phyloP scores from a whole-genome alignment of 2,113 vertebrate genomes.

The Gila orcuttii region DNA sequence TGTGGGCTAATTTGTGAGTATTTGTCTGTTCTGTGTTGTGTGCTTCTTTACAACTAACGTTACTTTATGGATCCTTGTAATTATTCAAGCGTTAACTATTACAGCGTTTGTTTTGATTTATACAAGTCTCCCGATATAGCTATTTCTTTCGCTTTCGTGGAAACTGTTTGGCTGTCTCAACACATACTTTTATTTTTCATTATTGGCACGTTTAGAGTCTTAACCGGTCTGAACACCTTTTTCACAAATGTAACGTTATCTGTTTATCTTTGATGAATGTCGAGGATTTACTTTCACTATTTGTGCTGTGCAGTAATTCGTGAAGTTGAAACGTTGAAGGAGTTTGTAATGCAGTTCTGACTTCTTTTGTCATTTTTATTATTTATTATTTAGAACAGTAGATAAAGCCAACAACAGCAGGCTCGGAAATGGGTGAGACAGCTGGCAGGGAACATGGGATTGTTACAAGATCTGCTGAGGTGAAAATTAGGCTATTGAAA shows the following conservation, averaged over 20 bases:
- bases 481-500: conserved; percentile 45
- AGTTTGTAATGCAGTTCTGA: background rate
- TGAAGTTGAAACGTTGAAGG: background rate
- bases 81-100: background rate
- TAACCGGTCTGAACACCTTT: background rate
- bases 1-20: background rate
- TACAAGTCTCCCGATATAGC: background rate
- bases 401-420: background rate
- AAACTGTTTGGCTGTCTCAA: background rate
- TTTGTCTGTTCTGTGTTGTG: background rate
- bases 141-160: background rate
- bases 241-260: no score
- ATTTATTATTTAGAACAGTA: background rate
- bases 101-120: background rate
- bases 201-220: background rate
- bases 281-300: background rate
- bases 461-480: conserved; percentile 78
- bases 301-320: background rate
- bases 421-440: conserved; percentile 15
- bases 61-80: background rate
- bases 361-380: background rate
- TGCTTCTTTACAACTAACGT: background rate
- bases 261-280: background rate
- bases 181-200: background rate
- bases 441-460: conserved; percentile 26